Evolutionary conservation across 2,113 vertebrate genomes (phyloP), one percentile per base, ranked within the genome.

Genomic region (Accipiter virgatus): DNA sequence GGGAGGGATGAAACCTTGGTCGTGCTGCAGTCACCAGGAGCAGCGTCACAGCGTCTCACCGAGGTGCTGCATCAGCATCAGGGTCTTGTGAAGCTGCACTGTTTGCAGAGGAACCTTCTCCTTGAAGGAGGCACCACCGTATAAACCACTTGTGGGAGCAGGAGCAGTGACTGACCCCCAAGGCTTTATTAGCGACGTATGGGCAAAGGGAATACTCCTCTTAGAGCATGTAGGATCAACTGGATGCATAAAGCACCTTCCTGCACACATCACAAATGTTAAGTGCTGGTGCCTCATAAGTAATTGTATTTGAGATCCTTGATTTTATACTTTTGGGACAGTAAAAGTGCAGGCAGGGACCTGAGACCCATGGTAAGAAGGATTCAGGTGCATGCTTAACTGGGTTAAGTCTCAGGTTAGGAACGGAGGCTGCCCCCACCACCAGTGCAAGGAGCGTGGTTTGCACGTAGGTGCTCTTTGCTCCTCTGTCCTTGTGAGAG

Each of bases 381-480:
- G 15, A 31, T 14, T 7, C 5, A 11, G 18, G 7, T 0, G 1
- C 2, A 2, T 31, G 13, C 8, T 74, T 38, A 42, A 21, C 21
- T 26, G 42, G 7, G 48, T n/a, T 21, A 29, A 36, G 8, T 71
- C 29, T 52, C 50, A 14, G 9, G 7, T 19, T 32, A 11, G 47
- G 62, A 48, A 52, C 6, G 2, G 81, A 80, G 42, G 9, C 12
- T 58, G 18, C 50, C 9, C 27, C 17, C 36, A 8, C 17, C 0
- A 5, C 59, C 32, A 7, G 47, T 14, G 26, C 17, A 27, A 31
- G 7, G 6, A 38, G 22, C 6, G 19, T 8, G 14, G 38, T 71
- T 23, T 67, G 36, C 29, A 9, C 1, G 5, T 45, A 29, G 50
- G 45, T 66, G 31, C 29, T 56, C 26, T 73, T 61, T 47, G 53